These are phyloP conservation scores for Campodea augens DNA, from an alignment of 1,140 invertebrate genomes.

Conservation along the genomic window DNA sequence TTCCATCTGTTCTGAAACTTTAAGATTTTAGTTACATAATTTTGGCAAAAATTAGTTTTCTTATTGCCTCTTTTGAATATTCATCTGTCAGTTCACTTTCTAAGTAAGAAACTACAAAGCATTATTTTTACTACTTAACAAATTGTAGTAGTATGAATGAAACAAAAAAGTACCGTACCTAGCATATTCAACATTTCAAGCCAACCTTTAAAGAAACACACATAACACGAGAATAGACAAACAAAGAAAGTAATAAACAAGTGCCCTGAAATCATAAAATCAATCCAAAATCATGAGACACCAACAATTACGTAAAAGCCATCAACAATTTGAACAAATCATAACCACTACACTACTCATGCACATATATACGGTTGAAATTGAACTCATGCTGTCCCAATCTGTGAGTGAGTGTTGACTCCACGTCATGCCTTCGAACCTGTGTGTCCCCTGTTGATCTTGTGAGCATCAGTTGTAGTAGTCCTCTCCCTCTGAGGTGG, in stretches of 20 bases:
- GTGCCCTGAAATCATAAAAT: not conserved
- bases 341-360: not conserved
- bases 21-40: too few relatives aligned
- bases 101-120: too few relatives aligned
- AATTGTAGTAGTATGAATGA: too few relatives aligned
- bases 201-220: constrained; percentile 1
- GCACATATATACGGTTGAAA: not conserved
- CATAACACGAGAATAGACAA: not conserved
- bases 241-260: constrained; percentile 6
- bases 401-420: constrained; percentile 26
- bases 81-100: too few relatives aligned
- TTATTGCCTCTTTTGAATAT: too few relatives aligned
- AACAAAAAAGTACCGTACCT: too few relatives aligned
- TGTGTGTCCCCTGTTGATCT: constrained; percentile 17
- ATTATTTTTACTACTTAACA: too few relatives aligned
- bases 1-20: too few relatives aligned
- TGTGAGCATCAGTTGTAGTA: not conserved
- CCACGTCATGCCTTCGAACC: constrained; percentile 26
- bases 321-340: not conserved
- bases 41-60: too few relatives aligned
- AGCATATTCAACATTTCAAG: too few relatives aligned
- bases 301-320: not conserved
- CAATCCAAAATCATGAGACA: constrained; percentile 2
- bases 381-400: constrained; percentile 14
- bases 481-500: too few relatives aligned